phyloP scores from a whole-genome alignment of 2,797 vertebrate species.

The Adelosebastes latens region DNA sequence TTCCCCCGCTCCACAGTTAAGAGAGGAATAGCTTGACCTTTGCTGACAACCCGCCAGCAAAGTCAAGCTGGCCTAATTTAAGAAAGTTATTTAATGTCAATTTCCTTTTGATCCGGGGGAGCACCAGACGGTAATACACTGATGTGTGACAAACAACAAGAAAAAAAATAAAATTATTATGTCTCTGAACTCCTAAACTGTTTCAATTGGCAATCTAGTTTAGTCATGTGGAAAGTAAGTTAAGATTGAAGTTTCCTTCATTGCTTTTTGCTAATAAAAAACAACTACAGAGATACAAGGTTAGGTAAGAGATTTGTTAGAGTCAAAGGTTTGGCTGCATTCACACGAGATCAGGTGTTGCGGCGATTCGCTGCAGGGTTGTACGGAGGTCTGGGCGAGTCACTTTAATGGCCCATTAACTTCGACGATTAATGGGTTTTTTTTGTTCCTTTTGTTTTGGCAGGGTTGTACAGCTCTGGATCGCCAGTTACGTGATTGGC shows the following conservation, averaged over 20 bases:
- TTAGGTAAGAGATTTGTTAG: not conserved
- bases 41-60: conserved; percentile 53
- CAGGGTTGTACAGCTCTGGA: no score
- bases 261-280: not conserved
- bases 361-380: no score
- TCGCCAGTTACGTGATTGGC: no score
- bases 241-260: not conserved
- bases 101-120: conserved; percentile 35
- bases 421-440: no score
- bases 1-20: conserved; percentile 50
- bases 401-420: no score
- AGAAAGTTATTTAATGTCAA: conserved; percentile 47
- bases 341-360: no score
- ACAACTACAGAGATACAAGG: not conserved
- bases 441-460: no score
- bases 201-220: not conserved
- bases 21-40: conserved; percentile 72
- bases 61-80: conserved; percentile 56
- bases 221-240: not conserved
- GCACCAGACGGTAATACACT: not conserved
- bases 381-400: no score
- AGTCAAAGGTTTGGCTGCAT: not conserved
- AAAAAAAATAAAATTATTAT: not conserved
- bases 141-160: not conserved
- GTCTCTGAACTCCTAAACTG: not conserved